phyloP scores from a whole-genome alignment of 2,888 invertebrate genomes.

The Stenodera caucasica region DNA sequence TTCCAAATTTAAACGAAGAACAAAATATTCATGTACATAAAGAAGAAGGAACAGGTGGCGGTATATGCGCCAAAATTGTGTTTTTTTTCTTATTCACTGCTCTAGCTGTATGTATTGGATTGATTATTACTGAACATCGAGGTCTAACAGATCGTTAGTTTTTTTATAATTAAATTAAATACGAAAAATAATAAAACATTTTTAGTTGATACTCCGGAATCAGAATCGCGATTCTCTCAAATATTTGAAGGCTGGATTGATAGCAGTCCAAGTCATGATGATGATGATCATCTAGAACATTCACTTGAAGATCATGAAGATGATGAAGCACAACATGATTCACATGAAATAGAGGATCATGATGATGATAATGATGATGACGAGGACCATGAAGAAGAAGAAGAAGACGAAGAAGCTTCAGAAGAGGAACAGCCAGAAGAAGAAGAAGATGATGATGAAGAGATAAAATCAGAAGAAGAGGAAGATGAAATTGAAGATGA shows the following conservation, averaged over 20 bases:
- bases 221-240: slow-evolving; percentile 72
- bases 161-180: slow-evolving; percentile 5
- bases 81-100: slow-evolving; percentile 76
- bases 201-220: slow-evolving; percentile 62
- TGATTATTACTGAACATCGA: slow-evolving; percentile 79
- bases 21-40: slow-evolving; percentile 76
- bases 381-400: slow-evolving; percentile 33
- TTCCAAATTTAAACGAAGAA: slow-evolving; percentile 59
- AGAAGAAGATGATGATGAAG: slow-evolving; percentile 50
- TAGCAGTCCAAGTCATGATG: slow-evolving; percentile 56
- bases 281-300: slow-evolving; percentile 36
- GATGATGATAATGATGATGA: slow-evolving; percentile 41
- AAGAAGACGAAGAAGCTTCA: slow-evolving; percentile 27
- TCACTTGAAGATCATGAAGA: slow-evolving; percentile 53
- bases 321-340: slow-evolving; percentile 36
- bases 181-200: no score
- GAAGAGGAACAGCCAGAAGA: slow-evolving; percentile 39
- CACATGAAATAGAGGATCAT: slow-evolving; percentile 50
- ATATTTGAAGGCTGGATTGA: slow-evolving; percentile 81
- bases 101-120: slow-evolving; percentile 71
- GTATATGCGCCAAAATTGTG: slow-evolving; percentile 81
- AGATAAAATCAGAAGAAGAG: slow-evolving; percentile 50
- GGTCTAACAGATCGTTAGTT: slow-evolving; percentile 76
- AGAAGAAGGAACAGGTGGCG: slow-evolving; percentile 77
- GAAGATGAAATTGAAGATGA: slow-evolving; percentile 60